Percentiles rank a stretch among this genome's conserved stretches.
phyloP scores from a whole-genome alignment of 2,797 vertebrate genomes.

The Oreochromis grahami region DNA sequence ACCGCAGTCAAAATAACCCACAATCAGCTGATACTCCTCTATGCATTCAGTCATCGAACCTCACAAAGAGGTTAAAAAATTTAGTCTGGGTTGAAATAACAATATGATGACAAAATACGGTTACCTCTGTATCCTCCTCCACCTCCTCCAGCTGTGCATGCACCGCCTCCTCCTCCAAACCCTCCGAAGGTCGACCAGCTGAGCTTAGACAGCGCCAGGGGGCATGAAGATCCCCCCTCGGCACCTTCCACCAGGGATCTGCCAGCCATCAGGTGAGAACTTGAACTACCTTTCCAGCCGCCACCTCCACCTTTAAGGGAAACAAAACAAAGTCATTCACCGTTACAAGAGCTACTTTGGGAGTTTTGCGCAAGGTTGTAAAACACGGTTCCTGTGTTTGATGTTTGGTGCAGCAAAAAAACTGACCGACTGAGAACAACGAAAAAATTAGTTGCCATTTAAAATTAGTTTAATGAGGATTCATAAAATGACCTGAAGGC shows the following conservation, averaged over 20 bases:
- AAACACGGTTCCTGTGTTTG: neutral
- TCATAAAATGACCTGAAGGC: neutral
- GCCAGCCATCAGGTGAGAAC: slow-evolving; percentile 71
- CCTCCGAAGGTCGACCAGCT: slow-evolving; percentile 86
- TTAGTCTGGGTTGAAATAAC: neutral
- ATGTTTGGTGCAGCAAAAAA: neutral
- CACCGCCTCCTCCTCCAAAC: slow-evolving; percentile 88
- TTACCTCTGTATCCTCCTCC: slow-evolving; percentile 89
- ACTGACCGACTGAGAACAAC: neutral
- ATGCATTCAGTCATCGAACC: neutral
- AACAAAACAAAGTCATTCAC: neutral
- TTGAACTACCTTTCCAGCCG: slow-evolving; percentile 77
- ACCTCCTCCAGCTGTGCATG: slow-evolving; percentile 87
- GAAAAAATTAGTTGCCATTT: neutral
- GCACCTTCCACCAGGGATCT: slow-evolving; percentile 82
- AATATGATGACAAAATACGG: neutral
- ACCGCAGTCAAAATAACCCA: neutral
- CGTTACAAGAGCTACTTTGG: neutral
- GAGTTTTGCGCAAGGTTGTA: neutral
- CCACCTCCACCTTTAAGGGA: slow-evolving; percentile 79
- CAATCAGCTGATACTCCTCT: neutral
- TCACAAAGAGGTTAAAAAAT: neutral
- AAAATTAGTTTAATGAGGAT: neutral
- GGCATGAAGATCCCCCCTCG: slow-evolving; percentile 84
- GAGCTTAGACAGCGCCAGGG: slow-evolving; percentile 78